Evolutionary conservation across 2,113 vertebrate species (phyloP), one percentile per base, ranked within the genome.

Genomic region (Gnathonemus longibarbis): DNA sequence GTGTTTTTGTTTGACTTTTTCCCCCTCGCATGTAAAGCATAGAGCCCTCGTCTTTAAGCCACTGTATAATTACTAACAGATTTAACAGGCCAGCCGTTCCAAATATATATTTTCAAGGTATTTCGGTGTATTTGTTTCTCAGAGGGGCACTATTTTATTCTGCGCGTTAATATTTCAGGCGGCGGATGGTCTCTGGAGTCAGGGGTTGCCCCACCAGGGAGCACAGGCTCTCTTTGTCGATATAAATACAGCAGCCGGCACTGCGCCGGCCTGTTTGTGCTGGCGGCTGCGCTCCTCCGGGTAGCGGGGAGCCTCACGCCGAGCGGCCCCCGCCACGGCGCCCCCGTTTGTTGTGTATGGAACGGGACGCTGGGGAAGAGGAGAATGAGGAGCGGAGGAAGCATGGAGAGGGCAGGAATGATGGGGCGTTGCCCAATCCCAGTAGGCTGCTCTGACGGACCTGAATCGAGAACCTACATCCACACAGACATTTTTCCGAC

Each of bases 181-280:
- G 58, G 91, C 21, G 35, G 62, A 88, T 92, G 88, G 90, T 53
- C 62, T 89, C 87, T 48, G 56, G 87, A 62, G 89, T 83, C 52
- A 46, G 86, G 66, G 62, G 62, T 74, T 46, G 27, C 48, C 58
- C 56, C 53, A 66, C 1, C 11, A 27, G 62, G 88, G 84, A 86
- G 85, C 86, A 93, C 88, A 93, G 91, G 89, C 88, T 46, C 31
- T 90, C 90, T 91, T 89, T 92, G 92, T 93, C 88, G 89, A 89
- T 74, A 89, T 58, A 89, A 88, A 56, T 87, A 39, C 50, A 39
- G 89, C 84, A 53, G 80, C n/a, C 85, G 10, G 5, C n/a, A 31
- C 84, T 85, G 42, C 45, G 24, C 31, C 21, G 10, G 53, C 52
- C 77, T 92, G 91, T 93, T 93, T 92, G 87, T 92, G 50, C 89